Base-by-base conservation (phyloP, 2,888 invertebrate species). In the Nasonia oneida region DNA sequence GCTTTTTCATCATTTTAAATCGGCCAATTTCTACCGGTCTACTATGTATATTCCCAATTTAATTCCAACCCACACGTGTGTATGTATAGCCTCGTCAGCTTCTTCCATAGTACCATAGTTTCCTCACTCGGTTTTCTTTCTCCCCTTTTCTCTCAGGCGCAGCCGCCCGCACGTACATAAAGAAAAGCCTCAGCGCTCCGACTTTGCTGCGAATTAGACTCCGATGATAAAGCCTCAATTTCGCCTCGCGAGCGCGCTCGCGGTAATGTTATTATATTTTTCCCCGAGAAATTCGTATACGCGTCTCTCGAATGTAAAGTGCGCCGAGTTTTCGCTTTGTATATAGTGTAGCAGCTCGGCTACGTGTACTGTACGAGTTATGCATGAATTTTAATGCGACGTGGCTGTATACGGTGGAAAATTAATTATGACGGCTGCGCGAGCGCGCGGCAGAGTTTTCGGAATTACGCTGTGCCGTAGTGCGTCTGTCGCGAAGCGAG, bases 241-340 rank as follows among this genome's bases (percentile, higher is more conserved):
- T 77, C 39, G 57, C 61, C 4, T 37, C 37, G 37, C 37, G 3
- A 29, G 6, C 33, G 4, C n/a, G n/a, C 37, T 57, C 18, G 37
- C 57, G 23, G 67, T 78, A 67, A 78, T 78, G 42, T 78, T 67
- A 47, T 78, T 78, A 78, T 61, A 67, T 47, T 47, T 78, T 78
- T 76, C 76, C 76, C 3, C 23, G 53, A 6, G 12, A 23, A 23
- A 3, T 12, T 74, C 15, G 15, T 10, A 12, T 12, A 14, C 53
- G 53, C 53, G 18, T 53, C 18, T 18, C 18, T 53, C 53, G 53
- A 53, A 53, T 53, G 53, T 53, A 53, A 15, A 14, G 15, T 1
- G 53, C 53, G 37, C 37, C 3, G 53, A 53, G 53, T 53, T 53
- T 53, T 53, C 53, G 15, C 33, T 37, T 33, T 10, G 70, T 14